phyloP scores from a whole-genome alignment of 2,113 vertebrate genomes.

The Herpetotheres cachinnans region DNA sequence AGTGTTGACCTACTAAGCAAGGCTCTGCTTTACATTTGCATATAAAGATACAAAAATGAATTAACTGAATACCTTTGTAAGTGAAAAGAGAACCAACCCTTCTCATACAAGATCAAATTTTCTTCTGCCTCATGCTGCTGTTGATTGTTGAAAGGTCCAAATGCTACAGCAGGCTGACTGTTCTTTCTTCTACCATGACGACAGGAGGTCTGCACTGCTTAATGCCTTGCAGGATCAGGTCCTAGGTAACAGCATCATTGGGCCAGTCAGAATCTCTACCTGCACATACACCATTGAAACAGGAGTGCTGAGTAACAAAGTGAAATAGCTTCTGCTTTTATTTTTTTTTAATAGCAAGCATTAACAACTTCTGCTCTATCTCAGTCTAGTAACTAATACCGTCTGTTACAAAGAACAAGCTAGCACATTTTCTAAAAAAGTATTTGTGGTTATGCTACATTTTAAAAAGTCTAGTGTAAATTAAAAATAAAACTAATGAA shows the following conservation, averaged over 20 bases:
- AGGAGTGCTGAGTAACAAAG: background rate
- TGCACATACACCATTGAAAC: background rate
- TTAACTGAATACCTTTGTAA: background rate
- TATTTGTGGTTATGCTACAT: background rate
- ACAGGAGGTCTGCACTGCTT: background rate
- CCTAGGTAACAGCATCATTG: background rate
- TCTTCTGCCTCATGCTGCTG: background rate
- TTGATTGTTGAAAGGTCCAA: background rate
- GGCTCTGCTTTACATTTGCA: background rate
- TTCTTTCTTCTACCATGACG: accelerated
- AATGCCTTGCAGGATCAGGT: background rate
- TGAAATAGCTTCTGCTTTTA: background rate
- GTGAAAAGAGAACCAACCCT: background rate
- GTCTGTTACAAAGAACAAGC: background rate
- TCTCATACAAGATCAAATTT: background rate
- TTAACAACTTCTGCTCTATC: background rate
- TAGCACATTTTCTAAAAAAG: background rate
- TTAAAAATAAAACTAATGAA: background rate
- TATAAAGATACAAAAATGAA: background rate
- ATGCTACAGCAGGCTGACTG: background rate
- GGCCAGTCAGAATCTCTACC: background rate
- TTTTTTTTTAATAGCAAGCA: background rate
- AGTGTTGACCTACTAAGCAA: background rate
- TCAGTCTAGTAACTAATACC: background rate
- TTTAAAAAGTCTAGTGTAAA: background rate